Evolutionary conservation across 1,140 invertebrate species (phyloP).

Genomic region (Drosophila equinoxialis): DNA sequence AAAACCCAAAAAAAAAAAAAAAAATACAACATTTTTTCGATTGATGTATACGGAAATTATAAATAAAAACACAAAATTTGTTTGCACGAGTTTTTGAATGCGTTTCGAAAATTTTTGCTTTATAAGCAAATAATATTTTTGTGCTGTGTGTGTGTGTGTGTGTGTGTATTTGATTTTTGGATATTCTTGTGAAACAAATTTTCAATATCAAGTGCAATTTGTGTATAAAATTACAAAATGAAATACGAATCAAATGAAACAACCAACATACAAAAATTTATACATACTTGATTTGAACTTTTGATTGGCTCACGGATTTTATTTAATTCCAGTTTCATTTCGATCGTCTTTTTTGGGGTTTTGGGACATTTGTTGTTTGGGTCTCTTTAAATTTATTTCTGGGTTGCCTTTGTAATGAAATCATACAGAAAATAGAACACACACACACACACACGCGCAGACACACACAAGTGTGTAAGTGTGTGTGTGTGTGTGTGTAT

Average conservation of each 20-base stretch:
- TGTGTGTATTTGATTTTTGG: not conserved
- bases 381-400: conserved; percentile 17
- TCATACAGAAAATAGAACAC: conserved; percentile 63
- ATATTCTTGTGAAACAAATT: conserved; percentile 1
- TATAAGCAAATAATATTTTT: not conserved
- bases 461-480: no score
- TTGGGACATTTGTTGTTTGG: conserved; percentile 29
- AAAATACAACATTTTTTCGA: conserved; percentile 1
- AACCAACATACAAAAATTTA: conserved; percentile 10
- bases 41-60: conserved; percentile 51
- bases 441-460: conserved; percentile 26
- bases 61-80: conserved; percentile 34
- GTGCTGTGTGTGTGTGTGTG: not conserved
- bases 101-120: conserved; percentile 27
- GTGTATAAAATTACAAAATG: conserved; percentile 37
- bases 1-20: not conserved
- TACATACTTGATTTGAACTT: conserved; percentile 62
- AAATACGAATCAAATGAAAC: conserved; percentile 26
- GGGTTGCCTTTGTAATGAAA: conserved; percentile 49
- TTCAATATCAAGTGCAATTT: conserved; percentile 46
- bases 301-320: conserved; percentile 49
- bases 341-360: conserved; percentile 27
- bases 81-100: conserved; percentile 35
- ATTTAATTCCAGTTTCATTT: conserved; percentile 57
- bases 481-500: conserved; percentile 1